These are phyloP conservation scores for Fabriciana adippe DNA, from an alignment of 2,888 invertebrate species.

Conservation along the genomic window DNA sequence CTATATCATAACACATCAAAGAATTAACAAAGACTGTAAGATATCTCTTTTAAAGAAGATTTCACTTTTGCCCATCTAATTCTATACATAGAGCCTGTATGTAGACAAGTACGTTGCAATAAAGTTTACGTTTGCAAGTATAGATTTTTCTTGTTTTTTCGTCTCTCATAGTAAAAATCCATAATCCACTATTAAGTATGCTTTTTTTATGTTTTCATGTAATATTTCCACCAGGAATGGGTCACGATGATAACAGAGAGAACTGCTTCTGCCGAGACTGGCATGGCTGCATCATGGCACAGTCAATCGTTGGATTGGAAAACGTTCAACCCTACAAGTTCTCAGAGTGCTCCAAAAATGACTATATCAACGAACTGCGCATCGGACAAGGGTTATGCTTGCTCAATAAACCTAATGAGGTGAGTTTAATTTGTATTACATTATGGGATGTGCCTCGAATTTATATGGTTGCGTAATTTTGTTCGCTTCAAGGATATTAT, in stretches of 20 bases:
- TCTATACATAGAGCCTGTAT: no score
- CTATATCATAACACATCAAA: no score
- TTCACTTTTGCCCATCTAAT: no score
- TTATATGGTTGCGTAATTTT: constrained; percentile 9
- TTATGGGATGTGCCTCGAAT: background rate
- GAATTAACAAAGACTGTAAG: no score
- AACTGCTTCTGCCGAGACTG: constrained; percentile 95
- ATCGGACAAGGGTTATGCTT: constrained; percentile 95
- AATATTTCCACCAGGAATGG: constrained; percentile 67
- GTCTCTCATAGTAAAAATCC: no score
- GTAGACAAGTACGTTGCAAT: no score
- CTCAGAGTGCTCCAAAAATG: constrained; percentile 96
- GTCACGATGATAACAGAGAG: constrained; percentile 95
- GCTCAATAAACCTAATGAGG: constrained; percentile 96
- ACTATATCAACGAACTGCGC: constrained; percentile 93
- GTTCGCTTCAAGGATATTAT: background rate
- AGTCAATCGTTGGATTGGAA: constrained; percentile 94
- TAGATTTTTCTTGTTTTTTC: no score
- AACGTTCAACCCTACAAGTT: constrained; percentile 98
- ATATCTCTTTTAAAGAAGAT: no score
- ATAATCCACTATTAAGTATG: no score
- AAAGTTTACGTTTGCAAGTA: no score
- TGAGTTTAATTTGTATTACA: constrained; percentile 51
- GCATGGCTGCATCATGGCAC: constrained; percentile 98
- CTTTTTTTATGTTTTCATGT: no score